phyloP scores from a whole-genome alignment of 2,888 invertebrate genomes.

The Dione juno region DNA sequence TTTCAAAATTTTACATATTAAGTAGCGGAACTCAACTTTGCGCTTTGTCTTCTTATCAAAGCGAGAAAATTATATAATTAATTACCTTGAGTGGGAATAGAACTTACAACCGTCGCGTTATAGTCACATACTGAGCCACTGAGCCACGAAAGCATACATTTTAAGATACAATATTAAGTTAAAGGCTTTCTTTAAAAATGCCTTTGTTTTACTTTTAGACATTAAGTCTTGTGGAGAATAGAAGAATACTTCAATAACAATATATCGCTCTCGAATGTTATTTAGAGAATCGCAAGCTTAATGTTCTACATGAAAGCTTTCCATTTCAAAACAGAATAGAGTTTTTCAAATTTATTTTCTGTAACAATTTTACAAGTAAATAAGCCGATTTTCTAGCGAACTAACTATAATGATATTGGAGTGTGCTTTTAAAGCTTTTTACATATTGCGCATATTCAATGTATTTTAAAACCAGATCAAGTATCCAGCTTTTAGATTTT shows the following conservation, averaged over 20 bases:
- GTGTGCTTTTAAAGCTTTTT: constrained; percentile 10
- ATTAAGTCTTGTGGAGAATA: too few species aligned
- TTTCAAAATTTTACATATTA: too few species aligned
- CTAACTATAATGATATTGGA: constrained; percentile 11
- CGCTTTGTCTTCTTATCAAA: background rate
- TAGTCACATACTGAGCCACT: background rate
- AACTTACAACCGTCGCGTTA: background rate
- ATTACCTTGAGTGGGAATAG: background rate
- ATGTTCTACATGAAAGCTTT: constrained; percentile 13
- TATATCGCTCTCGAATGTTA: background rate
- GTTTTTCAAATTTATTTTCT: constrained; percentile 28
- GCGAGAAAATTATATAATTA: background rate
- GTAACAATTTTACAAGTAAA: constrained; percentile 29
- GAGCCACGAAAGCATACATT: background rate
- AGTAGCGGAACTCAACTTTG: background rate
- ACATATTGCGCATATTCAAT: background rate
- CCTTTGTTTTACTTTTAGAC: too few species aligned
- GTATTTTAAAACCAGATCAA: background rate
- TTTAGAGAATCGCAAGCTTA: constrained; percentile 18
- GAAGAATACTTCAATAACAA: background rate
- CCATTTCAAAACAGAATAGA: constrained; percentile 25
- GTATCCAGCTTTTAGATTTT: too few species aligned
- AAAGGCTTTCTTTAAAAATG: too few species aligned
- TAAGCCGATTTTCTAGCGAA: constrained; percentile 23
- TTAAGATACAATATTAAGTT: too few species aligned